A percentile compares a stretch with the other conserved stretches of the same genome.
Conservation (phyloP, 2,113 vertebrate genomes). For the Sminthopsis crassicaudata region DNA sequence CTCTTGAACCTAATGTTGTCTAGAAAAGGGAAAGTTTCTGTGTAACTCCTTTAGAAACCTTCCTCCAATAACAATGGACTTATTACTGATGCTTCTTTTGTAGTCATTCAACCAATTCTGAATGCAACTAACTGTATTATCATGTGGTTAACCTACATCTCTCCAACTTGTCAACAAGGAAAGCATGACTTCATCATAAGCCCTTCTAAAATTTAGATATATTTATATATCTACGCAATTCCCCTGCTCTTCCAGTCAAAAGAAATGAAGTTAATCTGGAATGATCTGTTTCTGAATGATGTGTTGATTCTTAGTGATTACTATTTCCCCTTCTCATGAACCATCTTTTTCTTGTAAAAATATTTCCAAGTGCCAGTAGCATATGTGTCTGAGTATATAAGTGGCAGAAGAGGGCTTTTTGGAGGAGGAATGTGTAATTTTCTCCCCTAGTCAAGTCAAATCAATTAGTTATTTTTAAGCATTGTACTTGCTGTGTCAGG, state of each 20-base stretch:
- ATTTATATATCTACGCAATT: neutral
- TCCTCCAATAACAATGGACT: neutral
- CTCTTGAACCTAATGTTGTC: neutral
- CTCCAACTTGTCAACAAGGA: neutral
- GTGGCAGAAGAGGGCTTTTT: neutral
- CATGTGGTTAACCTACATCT: neutral
- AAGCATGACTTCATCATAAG: neutral
- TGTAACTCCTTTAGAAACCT: neutral
- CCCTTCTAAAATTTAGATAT: neutral
- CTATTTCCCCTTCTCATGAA: neutral
- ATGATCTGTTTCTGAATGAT: neutral
- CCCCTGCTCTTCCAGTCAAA: neutral
- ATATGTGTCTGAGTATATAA: neutral
- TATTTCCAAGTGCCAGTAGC: neutral
- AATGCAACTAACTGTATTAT: neutral
- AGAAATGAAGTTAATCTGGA: neutral
- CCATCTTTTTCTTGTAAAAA: neutral
- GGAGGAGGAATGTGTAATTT: neutral
- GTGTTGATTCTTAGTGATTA: neutral
- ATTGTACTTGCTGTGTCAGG: neutral
- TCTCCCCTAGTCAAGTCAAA: neutral
- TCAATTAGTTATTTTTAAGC: neutral
- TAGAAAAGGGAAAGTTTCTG: neutral
- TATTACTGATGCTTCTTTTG: neutral
- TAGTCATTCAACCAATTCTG: neutral